Evolutionary conservation across 2,888 invertebrate genomes (phyloP).

Genomic region (Tetramorium bicarinatum): DNA sequence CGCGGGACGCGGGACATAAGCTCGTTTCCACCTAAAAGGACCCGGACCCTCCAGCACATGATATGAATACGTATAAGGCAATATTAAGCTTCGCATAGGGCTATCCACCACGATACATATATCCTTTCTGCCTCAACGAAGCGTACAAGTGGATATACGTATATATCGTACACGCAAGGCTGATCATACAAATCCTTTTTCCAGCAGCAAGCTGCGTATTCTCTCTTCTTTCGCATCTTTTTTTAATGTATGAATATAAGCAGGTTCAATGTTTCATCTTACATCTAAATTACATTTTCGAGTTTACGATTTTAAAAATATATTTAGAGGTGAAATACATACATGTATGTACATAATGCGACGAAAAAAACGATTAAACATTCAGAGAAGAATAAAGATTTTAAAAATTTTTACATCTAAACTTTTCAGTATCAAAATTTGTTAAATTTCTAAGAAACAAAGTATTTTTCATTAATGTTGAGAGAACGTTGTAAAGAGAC

Average conservation of each 20-base stretch:
- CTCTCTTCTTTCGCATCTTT: background rate
- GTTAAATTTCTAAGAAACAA: background rate
- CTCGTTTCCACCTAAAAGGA: conserved; percentile 62
- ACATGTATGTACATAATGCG: too few species aligned
- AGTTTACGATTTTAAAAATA: background rate
- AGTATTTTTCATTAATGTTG: background rate
- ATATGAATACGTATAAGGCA: conserved; percentile 73
- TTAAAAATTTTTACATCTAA: background rate
- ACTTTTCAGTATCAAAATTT: background rate
- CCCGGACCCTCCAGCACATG: conserved; percentile 33
- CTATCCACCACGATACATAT: conserved; percentile 55
- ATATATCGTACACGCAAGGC: background rate
- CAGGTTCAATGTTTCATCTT: background rate
- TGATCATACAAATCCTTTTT: conserved; percentile 3
- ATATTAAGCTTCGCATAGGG: conserved; percentile 69
- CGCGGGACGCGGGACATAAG: conserved; percentile 33
- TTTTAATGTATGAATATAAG: background rate
- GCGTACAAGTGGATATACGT: conserved; percentile 40
- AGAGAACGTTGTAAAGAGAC: background rate
- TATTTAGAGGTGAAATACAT: background rate
- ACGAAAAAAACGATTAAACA: background rate
- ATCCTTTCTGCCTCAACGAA: conserved; percentile 16
- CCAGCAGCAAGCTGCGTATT: background rate
- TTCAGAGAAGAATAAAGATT: background rate
- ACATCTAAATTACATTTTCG: conserved; percentile 14